Evolutionary conservation across 2,113 vertebrate species (phyloP).

Genomic region (Naja naja): DNA sequence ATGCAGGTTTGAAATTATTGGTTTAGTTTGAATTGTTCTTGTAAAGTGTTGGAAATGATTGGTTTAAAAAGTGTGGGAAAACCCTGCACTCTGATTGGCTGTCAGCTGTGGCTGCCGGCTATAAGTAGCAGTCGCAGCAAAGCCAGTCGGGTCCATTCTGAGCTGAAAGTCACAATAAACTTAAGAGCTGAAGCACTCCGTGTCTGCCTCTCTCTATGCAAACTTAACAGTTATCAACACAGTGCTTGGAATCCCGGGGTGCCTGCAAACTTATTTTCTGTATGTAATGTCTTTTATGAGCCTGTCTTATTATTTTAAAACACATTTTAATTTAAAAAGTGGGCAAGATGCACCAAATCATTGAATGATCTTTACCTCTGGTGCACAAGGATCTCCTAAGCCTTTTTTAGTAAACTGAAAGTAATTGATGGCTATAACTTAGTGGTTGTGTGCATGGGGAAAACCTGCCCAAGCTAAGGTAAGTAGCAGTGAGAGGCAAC

Average conservation of each 20-base stretch:
- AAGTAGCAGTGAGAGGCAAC: not conserved
- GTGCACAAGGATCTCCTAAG: not conserved
- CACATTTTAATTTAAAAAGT: not conserved
- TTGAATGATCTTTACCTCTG: not conserved
- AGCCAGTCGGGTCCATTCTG: too few relatives aligned
- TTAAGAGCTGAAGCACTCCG: too few relatives aligned
- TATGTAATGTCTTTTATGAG: not conserved
- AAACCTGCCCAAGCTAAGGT: not conserved
- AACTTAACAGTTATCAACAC: not conserved
- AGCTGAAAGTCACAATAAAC: too few relatives aligned
- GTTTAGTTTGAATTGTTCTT: too few relatives aligned
- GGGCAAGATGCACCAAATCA: not conserved
- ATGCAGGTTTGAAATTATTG: too few relatives aligned
- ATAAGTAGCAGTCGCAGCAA: too few relatives aligned
- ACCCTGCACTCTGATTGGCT: too few relatives aligned
- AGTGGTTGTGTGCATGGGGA: not conserved
- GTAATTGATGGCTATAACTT: not conserved
- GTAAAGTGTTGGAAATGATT: too few relatives aligned
- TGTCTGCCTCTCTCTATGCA: too few relatives aligned
- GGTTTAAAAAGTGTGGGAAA: too few relatives aligned
- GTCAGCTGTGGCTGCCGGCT: too few relatives aligned
- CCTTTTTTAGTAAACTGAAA: not conserved
- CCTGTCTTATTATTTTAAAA: not conserved
- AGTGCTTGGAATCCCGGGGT: not conserved
- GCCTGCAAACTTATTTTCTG: not conserved